Evolutionary conservation across 2,888 invertebrate genomes (phyloP).

Genomic region (Zonitis immaculata): DNA sequence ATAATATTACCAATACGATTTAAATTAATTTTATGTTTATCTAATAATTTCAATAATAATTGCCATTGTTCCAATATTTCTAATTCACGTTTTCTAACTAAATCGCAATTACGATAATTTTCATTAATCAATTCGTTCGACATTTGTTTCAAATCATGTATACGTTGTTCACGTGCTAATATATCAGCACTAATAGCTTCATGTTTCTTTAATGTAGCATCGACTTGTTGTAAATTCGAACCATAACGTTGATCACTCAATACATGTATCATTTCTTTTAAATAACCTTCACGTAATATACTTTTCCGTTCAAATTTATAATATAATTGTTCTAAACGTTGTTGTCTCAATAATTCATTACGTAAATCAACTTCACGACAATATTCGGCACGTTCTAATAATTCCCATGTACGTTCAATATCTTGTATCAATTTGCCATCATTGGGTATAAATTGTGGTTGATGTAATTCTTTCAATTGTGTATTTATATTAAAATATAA

Average conservation of each 20-base stretch:
- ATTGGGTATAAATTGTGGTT: constrained; percentile 77
- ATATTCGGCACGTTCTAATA: constrained; percentile 90
- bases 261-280: constrained; percentile 97
- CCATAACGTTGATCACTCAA: constrained; percentile 88
- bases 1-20: constrained; percentile 78
- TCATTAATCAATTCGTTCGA: constrained; percentile 86
- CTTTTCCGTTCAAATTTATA: constrained; percentile 96
- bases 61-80: constrained; percentile 85
- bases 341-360: constrained; percentile 86
- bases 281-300: constrained; percentile 87
- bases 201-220: constrained; percentile 96
- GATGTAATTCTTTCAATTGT: constrained; percentile 88
- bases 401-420: constrained; percentile 92
- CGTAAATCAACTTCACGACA: constrained; percentile 87
- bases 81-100: constrained; percentile 57
- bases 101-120: constrained; percentile 84
- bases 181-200: constrained; percentile 98
- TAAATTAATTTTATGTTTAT: constrained; percentile 74
- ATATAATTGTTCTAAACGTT: constrained; percentile 89
- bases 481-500: constrained; percentile 96
- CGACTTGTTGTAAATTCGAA: constrained; percentile 86
- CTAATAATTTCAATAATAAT: constrained; percentile 75
- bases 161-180: constrained; percentile 86
- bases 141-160: constrained; percentile 90
- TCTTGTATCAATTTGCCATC: constrained; percentile 93